These are phyloP conservation scores for Xestoiulus laeticollis DNA, from an alignment of 2,888 invertebrate genomes.

Conservation along the genomic window DNA sequence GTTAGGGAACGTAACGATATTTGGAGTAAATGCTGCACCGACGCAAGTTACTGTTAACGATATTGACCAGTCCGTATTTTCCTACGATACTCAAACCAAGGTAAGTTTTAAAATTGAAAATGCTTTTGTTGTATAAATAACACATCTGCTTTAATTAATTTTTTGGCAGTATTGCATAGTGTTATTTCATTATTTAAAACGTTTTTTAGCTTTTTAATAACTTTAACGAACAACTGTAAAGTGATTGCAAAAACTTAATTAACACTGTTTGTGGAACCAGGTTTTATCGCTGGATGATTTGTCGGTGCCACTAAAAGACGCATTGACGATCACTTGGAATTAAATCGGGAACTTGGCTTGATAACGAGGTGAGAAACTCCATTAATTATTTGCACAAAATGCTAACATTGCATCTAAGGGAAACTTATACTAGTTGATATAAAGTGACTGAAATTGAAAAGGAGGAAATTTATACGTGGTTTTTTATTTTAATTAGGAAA, in stretches of 20 bases:
- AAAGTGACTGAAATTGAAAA: too few relatives aligned
- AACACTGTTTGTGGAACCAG: neutral
- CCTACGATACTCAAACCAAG: neutral
- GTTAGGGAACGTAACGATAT: neutral
- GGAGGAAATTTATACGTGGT: neutral
- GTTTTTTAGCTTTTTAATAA: neutral
- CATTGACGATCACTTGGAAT: neutral
- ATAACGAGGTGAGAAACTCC: neutral
- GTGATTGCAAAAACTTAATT: neutral
- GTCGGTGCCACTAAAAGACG: neutral
- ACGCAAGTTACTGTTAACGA: constrained; percentile 20
- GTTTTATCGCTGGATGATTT: constrained; percentile 14
- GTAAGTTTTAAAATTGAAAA: neutral
- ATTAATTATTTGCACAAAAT: neutral
- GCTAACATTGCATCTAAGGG: too few relatives aligned
- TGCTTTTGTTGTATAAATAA: too few relatives aligned
- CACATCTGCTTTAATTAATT: too few relatives aligned
- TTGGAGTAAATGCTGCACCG: constrained; percentile 1
- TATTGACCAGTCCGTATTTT: neutral
- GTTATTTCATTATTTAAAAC: neutral
- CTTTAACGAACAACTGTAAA: neutral
- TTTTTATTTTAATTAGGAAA: neutral
- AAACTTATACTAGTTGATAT: neutral
- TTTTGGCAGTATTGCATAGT: too few relatives aligned
- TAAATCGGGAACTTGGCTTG: neutral